These are phyloP conservation scores for Rhagoletis pomonella DNA, from an alignment of 1,140 invertebrate species.

Conservation along the genomic window DNA sequence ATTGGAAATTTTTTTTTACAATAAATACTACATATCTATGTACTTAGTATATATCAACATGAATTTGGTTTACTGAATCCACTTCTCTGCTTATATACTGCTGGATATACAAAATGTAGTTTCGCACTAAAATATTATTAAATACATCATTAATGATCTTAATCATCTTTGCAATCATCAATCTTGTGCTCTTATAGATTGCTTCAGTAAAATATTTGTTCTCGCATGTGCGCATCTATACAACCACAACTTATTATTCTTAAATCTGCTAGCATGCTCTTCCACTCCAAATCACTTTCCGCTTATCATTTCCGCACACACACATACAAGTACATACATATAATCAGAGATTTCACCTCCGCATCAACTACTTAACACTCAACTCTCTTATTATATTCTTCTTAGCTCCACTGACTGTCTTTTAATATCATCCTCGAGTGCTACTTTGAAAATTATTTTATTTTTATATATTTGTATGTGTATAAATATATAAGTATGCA, in stretches of 20 bases:
- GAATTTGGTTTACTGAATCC: too few species aligned
- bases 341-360: not conserved
- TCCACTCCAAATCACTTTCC: not conserved
- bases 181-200: not conserved
- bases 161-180: not conserved
- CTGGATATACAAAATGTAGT: not conserved
- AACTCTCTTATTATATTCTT: not conserved
- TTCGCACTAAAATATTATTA: not conserved
- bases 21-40: too few species aligned
- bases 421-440: not conserved
- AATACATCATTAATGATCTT: not conserved
- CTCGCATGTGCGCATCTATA: not conserved
- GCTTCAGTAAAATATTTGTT: not conserved
- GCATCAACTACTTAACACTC: too few species aligned
- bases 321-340: too few species aligned
- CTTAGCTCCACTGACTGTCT: not conserved
- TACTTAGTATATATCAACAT: too few species aligned
- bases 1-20: too few species aligned
- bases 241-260: not conserved
- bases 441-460: not conserved
- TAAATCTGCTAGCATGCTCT: not conserved
- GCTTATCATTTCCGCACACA: too few species aligned
- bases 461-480: not conserved
- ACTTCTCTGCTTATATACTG: too few species aligned
- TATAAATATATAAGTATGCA: not conserved